phyloP scores from a whole-genome alignment of 2,113 vertebrate species.

The Pipra filicauda region DNA sequence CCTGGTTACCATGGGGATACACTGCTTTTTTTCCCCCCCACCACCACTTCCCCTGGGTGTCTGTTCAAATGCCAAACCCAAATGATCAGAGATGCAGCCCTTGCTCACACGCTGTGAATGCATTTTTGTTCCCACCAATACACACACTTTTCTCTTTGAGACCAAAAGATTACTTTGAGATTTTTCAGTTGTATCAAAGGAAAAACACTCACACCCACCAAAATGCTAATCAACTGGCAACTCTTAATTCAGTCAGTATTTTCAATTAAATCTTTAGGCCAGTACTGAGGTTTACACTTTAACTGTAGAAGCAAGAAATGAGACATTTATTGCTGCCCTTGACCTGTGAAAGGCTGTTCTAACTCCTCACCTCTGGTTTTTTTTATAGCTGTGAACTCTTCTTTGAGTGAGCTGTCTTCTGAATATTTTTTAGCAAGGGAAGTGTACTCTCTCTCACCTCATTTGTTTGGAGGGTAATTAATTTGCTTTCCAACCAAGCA shows the following conservation, averaged over 20 bases:
- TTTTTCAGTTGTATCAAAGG: neutral
- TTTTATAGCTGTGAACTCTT: neutral
- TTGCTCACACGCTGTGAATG: neutral
- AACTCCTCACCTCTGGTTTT: neutral
- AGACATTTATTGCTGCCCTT: neutral
- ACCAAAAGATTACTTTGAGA: neutral
- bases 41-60: neutral
- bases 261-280: neutral
- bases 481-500: neutral
- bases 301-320: neutral
- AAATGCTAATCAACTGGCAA: neutral
- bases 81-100: neutral
- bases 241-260: neutral
- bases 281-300: neutral
- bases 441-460: neutral
- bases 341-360: neutral
- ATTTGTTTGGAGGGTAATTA: neutral
- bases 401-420: neutral
- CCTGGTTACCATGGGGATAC: conserved; percentile 50
- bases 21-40: neutral
- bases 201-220: neutral
- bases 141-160: neutral
- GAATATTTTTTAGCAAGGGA: neutral
- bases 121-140: neutral
- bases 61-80: conserved; percentile 19